Evolutionary conservation across 2,113 vertebrate genomes (phyloP).

Genomic region (Salvelinus alpinus): DNA sequence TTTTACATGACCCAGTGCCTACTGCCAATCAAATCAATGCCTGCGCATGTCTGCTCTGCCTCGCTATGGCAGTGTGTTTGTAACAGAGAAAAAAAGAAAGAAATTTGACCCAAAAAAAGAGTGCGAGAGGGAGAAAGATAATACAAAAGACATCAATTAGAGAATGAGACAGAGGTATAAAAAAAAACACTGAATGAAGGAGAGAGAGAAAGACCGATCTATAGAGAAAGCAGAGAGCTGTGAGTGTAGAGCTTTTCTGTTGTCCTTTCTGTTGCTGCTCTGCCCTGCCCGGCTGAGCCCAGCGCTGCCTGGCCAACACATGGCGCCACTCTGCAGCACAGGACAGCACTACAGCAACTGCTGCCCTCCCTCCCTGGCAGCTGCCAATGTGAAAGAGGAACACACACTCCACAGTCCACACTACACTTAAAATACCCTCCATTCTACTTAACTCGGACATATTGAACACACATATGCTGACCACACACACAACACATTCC

Average conservation of each 20-base stretch:
- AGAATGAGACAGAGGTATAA: too few relatives aligned
- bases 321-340: constrained; percentile 50
- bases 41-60: neutral
- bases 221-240: neutral
- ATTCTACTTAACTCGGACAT: neutral
- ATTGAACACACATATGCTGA: constrained; percentile 2
- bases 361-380: constrained; percentile 48
- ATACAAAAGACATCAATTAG: too few relatives aligned
- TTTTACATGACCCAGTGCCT: neutral
- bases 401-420: constrained; percentile 4
- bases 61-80: neutral
- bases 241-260: neutral
- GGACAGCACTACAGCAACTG: constrained; percentile 40
- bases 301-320: constrained; percentile 46
- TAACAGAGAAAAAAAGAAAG: constrained; percentile 14
- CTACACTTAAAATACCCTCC: constrained; percentile 4
- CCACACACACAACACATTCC: neutral
- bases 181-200: neutral
- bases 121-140: constrained; percentile 20
- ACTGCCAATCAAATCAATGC: constrained; percentile 4
- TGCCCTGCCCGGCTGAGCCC: neutral
- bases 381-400: constrained; percentile 43
- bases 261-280: neutral
- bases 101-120: neutral
- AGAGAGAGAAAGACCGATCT: neutral